Conservation (phyloP, 1,140 invertebrate species). For the Scaptomyza montana region DNA sequence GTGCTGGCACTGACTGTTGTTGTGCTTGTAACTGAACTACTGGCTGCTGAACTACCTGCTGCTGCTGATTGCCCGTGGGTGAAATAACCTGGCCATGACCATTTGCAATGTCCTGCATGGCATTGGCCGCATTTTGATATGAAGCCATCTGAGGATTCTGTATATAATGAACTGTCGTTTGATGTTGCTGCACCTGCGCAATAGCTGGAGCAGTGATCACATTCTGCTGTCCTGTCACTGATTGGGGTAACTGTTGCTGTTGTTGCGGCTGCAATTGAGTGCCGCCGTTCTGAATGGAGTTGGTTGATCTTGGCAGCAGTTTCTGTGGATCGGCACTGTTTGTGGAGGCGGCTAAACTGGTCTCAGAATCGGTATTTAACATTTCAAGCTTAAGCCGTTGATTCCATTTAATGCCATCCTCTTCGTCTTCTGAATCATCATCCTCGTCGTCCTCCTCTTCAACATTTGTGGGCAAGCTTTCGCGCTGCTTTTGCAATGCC, state of each 20-base stretch:
- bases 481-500: slow-evolving; percentile 86
- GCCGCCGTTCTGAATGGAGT: slow-evolving; percentile 62
- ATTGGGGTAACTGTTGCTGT: slow-evolving; percentile 47
- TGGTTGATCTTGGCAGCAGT: slow-evolving; percentile 48
- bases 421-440: slow-evolving; percentile 77
- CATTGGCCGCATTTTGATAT: slow-evolving; percentile 55
- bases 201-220: slow-evolving; percentile 62
- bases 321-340: slow-evolving; percentile 67
- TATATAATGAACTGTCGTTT: slow-evolving; percentile 71
- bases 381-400: slow-evolving; percentile 67
- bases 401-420: slow-evolving; percentile 73
- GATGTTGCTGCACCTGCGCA: slow-evolving; percentile 63
- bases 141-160: slow-evolving; percentile 72
- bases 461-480: slow-evolving; percentile 85
- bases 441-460: slow-evolving; percentile 81
- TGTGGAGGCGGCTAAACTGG: slow-evolving; percentile 60
- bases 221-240: slow-evolving; percentile 62
- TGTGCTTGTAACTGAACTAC: slow-evolving; percentile 47
- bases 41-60: slow-evolving; percentile 32
- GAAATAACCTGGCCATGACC: slow-evolving; percentile 67
- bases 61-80: slow-evolving; percentile 62
- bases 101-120: slow-evolving; percentile 61
- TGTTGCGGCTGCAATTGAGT: slow-evolving; percentile 41
- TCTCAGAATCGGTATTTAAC: slow-evolving; percentile 70
- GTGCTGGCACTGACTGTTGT: slow-evolving; percentile 28